Percentiles rank a stretch among this genome's conserved stretches.
phyloP scores from a whole-genome alignment of 1,140 invertebrate genomes.

The Diabrotica undecimpunctata region DNA sequence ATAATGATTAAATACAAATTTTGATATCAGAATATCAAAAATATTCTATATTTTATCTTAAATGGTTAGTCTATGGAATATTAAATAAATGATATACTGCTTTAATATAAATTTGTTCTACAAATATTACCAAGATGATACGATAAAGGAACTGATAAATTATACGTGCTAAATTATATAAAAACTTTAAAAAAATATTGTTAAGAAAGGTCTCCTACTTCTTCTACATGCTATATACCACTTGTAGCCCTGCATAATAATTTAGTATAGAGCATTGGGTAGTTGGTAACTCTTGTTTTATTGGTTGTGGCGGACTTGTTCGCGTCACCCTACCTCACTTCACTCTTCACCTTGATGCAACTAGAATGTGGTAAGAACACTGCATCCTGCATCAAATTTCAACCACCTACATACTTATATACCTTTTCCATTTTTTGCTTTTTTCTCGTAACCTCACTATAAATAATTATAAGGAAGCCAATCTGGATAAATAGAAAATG shows the following conservation, averaged over 20 bases:
- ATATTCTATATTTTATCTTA: too few species aligned
- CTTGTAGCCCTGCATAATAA: slow-evolving; percentile 43
- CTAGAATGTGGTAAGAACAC: slow-evolving; percentile 50
- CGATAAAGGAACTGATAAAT: too few species aligned
- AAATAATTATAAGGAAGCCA: too few species aligned
- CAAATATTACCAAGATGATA: too few species aligned
- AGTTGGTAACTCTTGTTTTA: slow-evolving; percentile 50
- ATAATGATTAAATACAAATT: too few species aligned
- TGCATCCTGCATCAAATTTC: slow-evolving; percentile 36
- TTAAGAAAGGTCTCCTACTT: slow-evolving; percentile 8
- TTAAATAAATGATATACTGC: too few species aligned
- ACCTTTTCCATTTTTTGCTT: slow-evolving; percentile 23
- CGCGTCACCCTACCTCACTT: slow-evolving; percentile 48
- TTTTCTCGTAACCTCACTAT: slow-evolving; percentile 15
- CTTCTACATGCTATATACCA: slow-evolving; percentile 16
- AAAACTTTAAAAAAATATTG: not conserved
- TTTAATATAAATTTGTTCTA: too few species aligned
- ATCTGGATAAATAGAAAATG: too few species aligned
- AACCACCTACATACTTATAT: slow-evolving; percentile 19
- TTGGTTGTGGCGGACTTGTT: slow-evolving; percentile 49
- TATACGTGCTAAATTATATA: too few species aligned
- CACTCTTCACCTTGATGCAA: slow-evolving; percentile 48
- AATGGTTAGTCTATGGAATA: too few species aligned
- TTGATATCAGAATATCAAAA: too few species aligned
- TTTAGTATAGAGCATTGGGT: slow-evolving; percentile 46